Percentiles rank a stretch among this genome's conserved stretches.
phyloP scores from a whole-genome alignment of 2,113 vertebrate genomes.

The Pimephales promelas region DNA sequence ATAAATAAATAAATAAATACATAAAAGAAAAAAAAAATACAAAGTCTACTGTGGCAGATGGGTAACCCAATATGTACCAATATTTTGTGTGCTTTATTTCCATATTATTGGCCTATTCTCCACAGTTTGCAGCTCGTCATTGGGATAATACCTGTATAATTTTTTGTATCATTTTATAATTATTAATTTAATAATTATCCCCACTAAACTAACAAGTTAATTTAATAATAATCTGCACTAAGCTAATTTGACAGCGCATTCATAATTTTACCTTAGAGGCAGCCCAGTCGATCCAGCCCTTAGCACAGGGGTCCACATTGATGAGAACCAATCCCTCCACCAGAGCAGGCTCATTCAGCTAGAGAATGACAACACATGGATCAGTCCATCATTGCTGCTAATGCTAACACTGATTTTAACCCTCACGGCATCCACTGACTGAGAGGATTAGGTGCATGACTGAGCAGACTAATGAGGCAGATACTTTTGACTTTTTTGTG shows the following conservation, averaged over 20 bases:
- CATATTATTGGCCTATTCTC: not conserved
- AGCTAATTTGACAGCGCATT: not conserved
- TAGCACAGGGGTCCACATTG: constrained; percentile 93
- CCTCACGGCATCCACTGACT: not conserved
- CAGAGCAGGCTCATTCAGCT: constrained; percentile 88
- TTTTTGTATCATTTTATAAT: not conserved
- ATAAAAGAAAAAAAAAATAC: not conserved
- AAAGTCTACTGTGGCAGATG: not conserved
- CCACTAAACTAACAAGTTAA: not conserved
- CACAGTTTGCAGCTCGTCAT: not conserved
- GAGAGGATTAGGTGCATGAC: not conserved
- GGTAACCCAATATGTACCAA: not conserved
- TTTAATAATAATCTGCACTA: not conserved
- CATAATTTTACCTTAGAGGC: constrained; percentile 84
- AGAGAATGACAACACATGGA: constrained; percentile 42
- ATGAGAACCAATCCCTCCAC: constrained; percentile 94
- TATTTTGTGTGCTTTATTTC: not conserved
- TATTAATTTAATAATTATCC: not conserved
- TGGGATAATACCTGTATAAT: not conserved
- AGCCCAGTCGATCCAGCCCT: constrained; percentile 98
- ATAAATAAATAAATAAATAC: too few species aligned
- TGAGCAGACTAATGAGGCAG: not conserved
- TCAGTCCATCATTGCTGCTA: not conserved
- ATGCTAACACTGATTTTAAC: not conserved
- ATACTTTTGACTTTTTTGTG: not conserved